phyloP scores from a whole-genome alignment of 2,113 vertebrate genomes.

The Colossoma macropomum region DNA sequence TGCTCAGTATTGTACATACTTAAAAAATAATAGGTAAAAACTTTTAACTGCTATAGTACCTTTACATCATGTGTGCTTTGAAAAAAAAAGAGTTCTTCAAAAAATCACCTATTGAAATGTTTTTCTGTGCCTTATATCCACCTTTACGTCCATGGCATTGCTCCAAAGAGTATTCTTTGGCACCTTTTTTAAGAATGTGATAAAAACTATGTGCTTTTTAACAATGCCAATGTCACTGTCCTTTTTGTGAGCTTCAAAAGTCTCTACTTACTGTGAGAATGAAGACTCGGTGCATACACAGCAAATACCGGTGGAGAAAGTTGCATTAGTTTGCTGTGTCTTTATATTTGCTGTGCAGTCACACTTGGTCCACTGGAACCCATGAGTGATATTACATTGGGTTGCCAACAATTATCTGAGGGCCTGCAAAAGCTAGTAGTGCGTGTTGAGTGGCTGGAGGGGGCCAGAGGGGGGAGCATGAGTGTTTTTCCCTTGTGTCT shows the following conservation, averaged over 20 bases:
- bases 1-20: too few species aligned
- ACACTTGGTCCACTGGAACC: background rate
- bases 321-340: background rate
- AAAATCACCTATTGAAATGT: too few species aligned
- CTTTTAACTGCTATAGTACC: too few species aligned
- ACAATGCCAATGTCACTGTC: conserved; percentile 4
- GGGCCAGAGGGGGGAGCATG: conserved; percentile 24
- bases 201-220: background rate
- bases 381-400: conserved; percentile 8
- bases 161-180: too few species aligned
- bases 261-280: background rate
- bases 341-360: conserved; percentile 14
- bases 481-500: conserved; percentile 47
- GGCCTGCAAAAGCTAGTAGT: conserved; percentile 1
- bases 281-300: background rate
- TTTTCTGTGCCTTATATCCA: too few species aligned
- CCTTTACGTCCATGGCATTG: too few species aligned
- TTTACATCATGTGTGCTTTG: too few species aligned
- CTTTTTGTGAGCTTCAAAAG: conserved; percentile 5
- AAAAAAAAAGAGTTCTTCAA: too few species aligned
- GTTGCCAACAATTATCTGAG: conserved; percentile 23
- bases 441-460: conserved; percentile 29
- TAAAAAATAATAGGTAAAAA: too few species aligned
- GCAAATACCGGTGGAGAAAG: background rate
- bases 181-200: too few species aligned